Percentiles rank a stretch among this genome's conserved stretches.
phyloP scores from a whole-genome alignment of 2,113 vertebrate genomes.

The Nyctereutes procyonoides region DNA sequence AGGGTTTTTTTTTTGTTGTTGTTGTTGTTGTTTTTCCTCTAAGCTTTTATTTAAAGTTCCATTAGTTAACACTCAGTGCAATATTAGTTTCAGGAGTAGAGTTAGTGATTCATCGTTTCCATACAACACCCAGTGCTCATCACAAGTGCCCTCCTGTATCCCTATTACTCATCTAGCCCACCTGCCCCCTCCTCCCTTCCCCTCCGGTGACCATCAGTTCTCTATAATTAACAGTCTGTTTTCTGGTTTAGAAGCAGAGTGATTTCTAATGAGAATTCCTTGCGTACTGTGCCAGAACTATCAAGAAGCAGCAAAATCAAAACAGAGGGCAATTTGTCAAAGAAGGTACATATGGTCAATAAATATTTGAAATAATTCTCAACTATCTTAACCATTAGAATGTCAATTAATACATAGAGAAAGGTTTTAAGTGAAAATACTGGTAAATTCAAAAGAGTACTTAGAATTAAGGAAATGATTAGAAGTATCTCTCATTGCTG shows the following conservation, averaged over 20 bases:
- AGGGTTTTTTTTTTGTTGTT: not conserved
- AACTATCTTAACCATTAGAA: not conserved
- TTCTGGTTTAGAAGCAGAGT: not conserved
- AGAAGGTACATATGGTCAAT: not conserved
- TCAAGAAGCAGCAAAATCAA: not conserved
- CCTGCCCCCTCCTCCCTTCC: not conserved
- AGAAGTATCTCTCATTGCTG: not conserved
- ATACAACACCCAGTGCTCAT: not conserved
- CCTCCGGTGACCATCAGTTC: not conserved
- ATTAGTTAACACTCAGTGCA: not conserved
- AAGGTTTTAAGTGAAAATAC: not conserved
- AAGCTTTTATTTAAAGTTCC: not conserved
- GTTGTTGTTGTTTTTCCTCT: not conserved
- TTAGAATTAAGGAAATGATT: not conserved
- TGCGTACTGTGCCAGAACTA: not conserved
- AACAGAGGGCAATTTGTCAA: not conserved
- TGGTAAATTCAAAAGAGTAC: not conserved
- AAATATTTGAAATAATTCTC: constrained; percentile 10
- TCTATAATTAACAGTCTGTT: not conserved
- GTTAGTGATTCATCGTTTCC: not conserved
- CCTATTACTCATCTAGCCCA: not conserved
- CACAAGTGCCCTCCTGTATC: not conserved
- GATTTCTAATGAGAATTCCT: not conserved
- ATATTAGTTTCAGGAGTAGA: not conserved
- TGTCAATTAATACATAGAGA: not conserved